Evolutionary conservation across 2,888 invertebrate genomes (phyloP).

Genomic region (Oxyteleia sp.): DNA sequence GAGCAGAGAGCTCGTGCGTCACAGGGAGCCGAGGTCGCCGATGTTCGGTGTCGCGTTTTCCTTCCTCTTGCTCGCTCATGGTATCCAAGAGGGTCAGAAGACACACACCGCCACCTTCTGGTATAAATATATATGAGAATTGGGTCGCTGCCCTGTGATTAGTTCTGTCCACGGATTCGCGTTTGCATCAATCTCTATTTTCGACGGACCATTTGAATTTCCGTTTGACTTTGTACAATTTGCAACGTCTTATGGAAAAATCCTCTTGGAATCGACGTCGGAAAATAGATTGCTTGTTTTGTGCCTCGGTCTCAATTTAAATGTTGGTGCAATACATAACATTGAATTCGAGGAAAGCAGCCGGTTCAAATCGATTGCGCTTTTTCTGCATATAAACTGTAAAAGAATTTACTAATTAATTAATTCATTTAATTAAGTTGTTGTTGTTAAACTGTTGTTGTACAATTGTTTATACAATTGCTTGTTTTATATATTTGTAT

Average conservation of each 20-base stretch:
- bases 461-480: too few species aligned
- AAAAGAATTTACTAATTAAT: too few species aligned
- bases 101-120: constrained; percentile 77
- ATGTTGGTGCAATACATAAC: not conserved
- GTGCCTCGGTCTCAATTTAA: not conserved
- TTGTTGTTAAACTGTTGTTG: too few species aligned
- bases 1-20: constrained; percentile 80
- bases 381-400: too few species aligned
- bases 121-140: constrained; percentile 84
- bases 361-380: too few species aligned
- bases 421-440: too few species aligned
- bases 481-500: too few species aligned
- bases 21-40: constrained; percentile 74
- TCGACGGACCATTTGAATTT: constrained; percentile 30
- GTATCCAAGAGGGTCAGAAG: constrained; percentile 77
- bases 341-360: too few species aligned
- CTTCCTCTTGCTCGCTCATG: constrained; percentile 47
- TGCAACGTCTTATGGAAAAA: constrained; percentile 17
- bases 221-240: constrained; percentile 29
- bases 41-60: constrained; percentile 54
- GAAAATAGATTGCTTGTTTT: constrained; percentile 10
- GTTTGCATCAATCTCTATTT: constrained; percentile 68
- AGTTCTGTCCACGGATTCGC: constrained; percentile 56
- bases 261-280: not conserved
- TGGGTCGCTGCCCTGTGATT: constrained; percentile 79